Conservation (phyloP, 2,888 invertebrate genomes). For the Himalopsyche anomala region DNA sequence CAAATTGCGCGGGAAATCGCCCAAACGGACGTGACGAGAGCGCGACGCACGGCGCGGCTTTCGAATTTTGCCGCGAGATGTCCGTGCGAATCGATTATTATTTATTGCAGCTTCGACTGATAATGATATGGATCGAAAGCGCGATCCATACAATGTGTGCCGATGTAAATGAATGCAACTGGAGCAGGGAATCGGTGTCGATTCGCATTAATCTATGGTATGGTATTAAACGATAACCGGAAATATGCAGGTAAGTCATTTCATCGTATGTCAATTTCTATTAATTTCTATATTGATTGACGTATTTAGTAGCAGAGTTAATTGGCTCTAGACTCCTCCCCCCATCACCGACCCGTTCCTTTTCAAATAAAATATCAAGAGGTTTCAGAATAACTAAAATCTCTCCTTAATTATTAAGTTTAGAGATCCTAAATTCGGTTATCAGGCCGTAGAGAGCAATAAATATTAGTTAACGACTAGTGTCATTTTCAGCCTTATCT, state of each 20-base stretch:
- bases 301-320: neutral
- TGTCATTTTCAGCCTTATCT: no score
- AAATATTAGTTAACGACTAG: no score
- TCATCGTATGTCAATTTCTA: neutral
- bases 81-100: constrained; percentile 1
- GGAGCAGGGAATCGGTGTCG: neutral
- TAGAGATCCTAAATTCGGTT: no score
- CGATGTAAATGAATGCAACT: neutral
- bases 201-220: neutral
- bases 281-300: neutral
- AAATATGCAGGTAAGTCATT: neutral
- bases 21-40: neutral
- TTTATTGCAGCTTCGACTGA: neutral
- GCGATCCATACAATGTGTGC: neutral
- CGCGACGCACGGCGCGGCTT: neutral
- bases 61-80: constrained; percentile 6
- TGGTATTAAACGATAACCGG: neutral
- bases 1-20: constrained; percentile 20
- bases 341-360: no score
- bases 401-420: no score
- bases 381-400: no score
- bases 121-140: neutral
- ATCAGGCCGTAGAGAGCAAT: no score
- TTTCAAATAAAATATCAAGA: neutral
- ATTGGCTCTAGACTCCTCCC: neutral